Percentiles rank a stretch among this genome's conserved stretches.
Evolutionary conservation across 1,140 invertebrate genomes (phyloP).

Genomic region (Uloborus diversus): DNA sequence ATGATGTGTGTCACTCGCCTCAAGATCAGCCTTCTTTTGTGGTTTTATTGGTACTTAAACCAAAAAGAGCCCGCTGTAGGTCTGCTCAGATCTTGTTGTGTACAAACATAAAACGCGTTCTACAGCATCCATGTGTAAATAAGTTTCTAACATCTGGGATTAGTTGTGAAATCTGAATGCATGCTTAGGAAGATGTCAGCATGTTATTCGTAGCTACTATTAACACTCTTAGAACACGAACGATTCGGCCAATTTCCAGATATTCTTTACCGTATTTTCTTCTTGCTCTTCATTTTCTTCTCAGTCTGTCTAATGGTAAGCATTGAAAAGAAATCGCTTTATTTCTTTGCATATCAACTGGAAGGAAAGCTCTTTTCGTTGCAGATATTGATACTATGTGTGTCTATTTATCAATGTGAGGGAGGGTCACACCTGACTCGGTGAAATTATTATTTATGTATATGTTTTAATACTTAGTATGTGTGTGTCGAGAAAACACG

Average conservation of each 20-base stretch:
- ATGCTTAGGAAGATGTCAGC: not conserved
- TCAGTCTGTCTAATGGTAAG: slow-evolving; percentile 23
- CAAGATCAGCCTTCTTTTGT: not conserved
- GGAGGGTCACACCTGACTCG: not conserved
- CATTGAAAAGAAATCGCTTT: not conserved
- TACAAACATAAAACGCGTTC: slow-evolving; percentile 30
- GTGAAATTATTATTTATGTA: not conserved
- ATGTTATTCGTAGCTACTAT: slow-evolving; percentile 12
- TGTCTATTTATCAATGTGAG: not conserved
- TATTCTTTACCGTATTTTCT: slow-evolving; percentile 24
- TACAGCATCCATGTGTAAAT: not conserved
- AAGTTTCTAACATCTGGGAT: not conserved
- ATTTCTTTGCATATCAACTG: not conserved
- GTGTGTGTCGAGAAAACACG: not conserved
- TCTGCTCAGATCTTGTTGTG: slow-evolving; percentile 3
- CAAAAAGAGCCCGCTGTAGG: slow-evolving; percentile 16
- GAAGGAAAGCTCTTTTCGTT: not conserved
- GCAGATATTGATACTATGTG: not conserved
- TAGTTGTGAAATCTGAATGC: not conserved
- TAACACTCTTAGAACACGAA: not conserved
- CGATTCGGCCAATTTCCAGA: slow-evolving; percentile 13
- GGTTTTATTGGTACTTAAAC: slow-evolving; percentile 36
- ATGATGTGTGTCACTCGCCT: not conserved
- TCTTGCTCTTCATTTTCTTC: slow-evolving; percentile 30
- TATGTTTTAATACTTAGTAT: not conserved